These are phyloP conservation scores for Uromys caudimaculatus DNA, from an alignment of 2,797 vertebrate species.

Conservation along the genomic window DNA sequence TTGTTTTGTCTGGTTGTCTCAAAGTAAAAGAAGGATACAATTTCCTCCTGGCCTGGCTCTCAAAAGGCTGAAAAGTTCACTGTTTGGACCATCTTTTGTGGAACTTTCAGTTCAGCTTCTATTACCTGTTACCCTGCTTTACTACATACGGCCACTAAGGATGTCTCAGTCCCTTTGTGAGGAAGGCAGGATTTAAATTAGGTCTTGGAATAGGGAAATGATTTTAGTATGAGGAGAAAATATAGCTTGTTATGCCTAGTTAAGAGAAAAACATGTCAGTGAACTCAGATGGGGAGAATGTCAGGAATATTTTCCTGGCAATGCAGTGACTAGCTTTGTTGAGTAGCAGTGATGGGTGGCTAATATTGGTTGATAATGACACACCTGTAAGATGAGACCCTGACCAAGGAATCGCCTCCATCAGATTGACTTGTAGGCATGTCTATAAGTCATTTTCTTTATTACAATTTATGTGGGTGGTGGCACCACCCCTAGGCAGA, in stretches of 20 bases:
- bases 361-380: neutral
- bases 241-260: neutral
- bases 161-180: neutral
- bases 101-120: neutral
- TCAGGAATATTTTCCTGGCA: neutral
- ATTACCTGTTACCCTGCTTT: neutral
- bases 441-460: neutral
- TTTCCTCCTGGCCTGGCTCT: neutral
- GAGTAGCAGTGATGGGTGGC: neutral
- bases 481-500: neutral
- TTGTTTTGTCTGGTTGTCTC: neutral
- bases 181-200: constrained; percentile 49
- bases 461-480: neutral
- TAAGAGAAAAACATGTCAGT: constrained; percentile 6
- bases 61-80: neutral
- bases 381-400: neutral
- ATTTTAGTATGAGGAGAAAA: neutral
- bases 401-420: neutral
- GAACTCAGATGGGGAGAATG: neutral
- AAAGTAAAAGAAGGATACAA: neutral
- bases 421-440: neutral
- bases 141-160: neutral
- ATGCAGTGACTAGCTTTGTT: neutral
- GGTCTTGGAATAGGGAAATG: neutral
- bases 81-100: neutral